Base-by-base conservation (phyloP, 2,113 vertebrate genomes). In the Neotragus pygmaeus region DNA sequence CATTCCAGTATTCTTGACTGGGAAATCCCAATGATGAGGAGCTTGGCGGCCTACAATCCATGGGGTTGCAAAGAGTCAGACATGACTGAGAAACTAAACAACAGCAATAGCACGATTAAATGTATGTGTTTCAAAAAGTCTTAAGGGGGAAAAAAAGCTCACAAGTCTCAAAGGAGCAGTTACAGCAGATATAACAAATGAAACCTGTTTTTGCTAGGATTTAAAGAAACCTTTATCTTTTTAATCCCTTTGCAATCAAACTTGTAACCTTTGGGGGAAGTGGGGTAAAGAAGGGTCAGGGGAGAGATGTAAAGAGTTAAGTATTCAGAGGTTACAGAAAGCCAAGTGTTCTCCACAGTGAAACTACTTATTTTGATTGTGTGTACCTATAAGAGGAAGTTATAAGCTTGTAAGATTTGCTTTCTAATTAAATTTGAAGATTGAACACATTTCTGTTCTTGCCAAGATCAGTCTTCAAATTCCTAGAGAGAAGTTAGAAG, bases 401-500 rank as follows among this genome's bases (percentile, higher is more conserved):
- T 78, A 51, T 10, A 77, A 85, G 27, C 47, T 51, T 73, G 51
- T 12, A 77, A 85, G 27, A 53, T n/a, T 88, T 90, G 23, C 58
- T 33, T 92, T 94, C 77, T 94, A 86, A 92, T 70, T 92, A 95
- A 95, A 62, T 91, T 33, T 64, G 45, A 94, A 86, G 28, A 82
- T 5, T 49, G 30, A 95, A 62, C 25, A 95, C 39, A 53, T 10
- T 45, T 62, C 62, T 81, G 12, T 95, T 87, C 55, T 94, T 73
- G 55, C 60, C 30, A 95, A 53, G 39, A 73, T 77, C 55, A 30
- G 28, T 57, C 81, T 73, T 88, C 66, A 90, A 80, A 96, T 96
- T 94, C 58, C 36, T 84, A 85, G 55, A 62, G n/a, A 95, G 78
- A 87, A 49, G 43, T 47, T 3, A 84, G 51, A 58, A 92, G 51